Conservation (phyloP, 2,113 vertebrate species). For the Delphinus delphis region DNA sequence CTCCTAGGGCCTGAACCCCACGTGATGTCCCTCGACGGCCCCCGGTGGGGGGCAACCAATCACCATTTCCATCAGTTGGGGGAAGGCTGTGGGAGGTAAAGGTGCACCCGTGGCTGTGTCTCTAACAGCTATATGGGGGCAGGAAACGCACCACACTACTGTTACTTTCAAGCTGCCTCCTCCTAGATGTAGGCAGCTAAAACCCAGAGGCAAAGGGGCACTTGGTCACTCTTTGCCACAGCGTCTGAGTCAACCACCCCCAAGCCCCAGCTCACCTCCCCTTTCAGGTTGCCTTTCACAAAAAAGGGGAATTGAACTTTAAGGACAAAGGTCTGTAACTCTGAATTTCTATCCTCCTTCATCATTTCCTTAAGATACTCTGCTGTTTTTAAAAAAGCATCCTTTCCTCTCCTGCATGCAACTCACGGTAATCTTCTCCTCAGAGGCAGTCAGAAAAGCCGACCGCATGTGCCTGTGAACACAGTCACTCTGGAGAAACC, state of each 20-base stretch:
- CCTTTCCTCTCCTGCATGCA: neutral
- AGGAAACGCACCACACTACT: neutral
- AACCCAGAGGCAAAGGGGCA: neutral
- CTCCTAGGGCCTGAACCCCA: neutral
- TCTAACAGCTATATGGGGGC: neutral
- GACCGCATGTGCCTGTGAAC: too few relatives aligned
- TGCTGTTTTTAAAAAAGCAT: neutral
- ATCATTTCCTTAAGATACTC: neutral
- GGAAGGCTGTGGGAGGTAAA: neutral
- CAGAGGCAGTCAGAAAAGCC: neutral
- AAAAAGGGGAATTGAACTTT: neutral
- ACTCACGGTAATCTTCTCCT: neutral
- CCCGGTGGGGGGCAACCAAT: neutral
- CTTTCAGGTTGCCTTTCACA: neutral
- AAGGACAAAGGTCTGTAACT: neutral
- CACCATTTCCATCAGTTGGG: neutral
- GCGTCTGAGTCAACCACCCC: rapidly evolving
- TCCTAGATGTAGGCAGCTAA: neutral
- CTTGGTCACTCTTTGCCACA: neutral
- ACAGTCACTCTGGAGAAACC: neutral
- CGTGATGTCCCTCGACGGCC: neutral
- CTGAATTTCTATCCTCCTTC: neutral
- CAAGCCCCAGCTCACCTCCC: neutral
- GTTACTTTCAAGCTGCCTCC: neutral
- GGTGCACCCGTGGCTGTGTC: neutral